phyloP scores from a whole-genome alignment of 1,140 invertebrate species.

The Colletes latitarsis region DNA sequence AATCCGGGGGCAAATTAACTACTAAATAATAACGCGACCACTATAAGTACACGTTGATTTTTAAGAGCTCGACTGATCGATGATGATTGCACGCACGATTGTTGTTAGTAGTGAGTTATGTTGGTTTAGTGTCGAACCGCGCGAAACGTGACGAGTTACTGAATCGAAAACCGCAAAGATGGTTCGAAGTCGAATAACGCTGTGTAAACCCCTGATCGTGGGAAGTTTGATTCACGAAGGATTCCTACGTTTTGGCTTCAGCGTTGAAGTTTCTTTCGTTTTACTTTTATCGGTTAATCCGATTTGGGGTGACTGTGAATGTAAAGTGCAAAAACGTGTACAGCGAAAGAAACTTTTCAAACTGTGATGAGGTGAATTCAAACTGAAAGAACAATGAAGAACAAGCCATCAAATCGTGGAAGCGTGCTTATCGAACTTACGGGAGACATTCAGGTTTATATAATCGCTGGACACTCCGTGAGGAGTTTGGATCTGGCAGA shows the following conservation, averaged over 20 bases:
- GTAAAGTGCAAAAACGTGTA: constrained; percentile 1
- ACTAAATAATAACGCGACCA: constrained; percentile 78
- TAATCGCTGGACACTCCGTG: constrained; percentile 83
- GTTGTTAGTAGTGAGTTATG: constrained; percentile 25
- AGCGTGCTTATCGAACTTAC: constrained; percentile 82
- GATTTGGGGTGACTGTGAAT: not conserved
- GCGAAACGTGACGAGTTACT: no score
- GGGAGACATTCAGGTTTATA: constrained; percentile 85
- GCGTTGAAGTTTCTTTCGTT: not conserved
- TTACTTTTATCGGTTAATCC: not conserved
- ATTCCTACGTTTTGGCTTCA: not conserved
- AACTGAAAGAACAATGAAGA: constrained; percentile 12
- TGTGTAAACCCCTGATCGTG: not conserved
- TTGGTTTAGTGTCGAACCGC: not conserved
- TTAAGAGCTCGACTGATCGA: constrained; percentile 28
- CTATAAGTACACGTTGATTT: constrained; percentile 66
- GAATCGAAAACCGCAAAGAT: no score
- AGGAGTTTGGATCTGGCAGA: constrained; percentile 83
- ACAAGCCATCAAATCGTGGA: not conserved
- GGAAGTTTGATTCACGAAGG: not conserved
- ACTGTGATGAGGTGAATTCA: constrained; percentile 19
- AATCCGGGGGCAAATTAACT: constrained; percentile 79
- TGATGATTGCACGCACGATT: constrained; percentile 27
- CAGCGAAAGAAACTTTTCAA: constrained; percentile 20
- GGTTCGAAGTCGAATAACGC: not conserved